Evolutionary conservation across 1,140 invertebrate species (phyloP).

Genomic region (Neocloeon triangulifer): DNA sequence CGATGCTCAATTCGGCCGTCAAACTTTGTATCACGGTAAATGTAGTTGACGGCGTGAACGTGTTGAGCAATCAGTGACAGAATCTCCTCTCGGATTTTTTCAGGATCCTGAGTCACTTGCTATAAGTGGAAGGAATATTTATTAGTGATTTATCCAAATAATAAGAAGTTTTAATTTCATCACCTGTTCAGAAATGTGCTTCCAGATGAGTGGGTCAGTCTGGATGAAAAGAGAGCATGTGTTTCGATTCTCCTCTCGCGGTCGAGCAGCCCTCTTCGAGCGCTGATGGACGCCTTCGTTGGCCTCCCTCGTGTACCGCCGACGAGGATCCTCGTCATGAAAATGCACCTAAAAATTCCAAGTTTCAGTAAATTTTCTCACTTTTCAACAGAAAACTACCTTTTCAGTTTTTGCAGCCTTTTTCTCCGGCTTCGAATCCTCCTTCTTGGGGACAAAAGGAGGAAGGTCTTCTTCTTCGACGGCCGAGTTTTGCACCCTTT

Average conservation of each 20-base stretch:
- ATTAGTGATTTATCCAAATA: background rate
- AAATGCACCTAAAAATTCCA: background rate
- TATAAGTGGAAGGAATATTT: constrained; percentile 20
- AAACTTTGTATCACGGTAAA: constrained; percentile 89
- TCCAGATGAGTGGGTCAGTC: constrained; percentile 93
- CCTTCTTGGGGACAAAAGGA: background rate
- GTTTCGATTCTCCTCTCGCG: constrained; percentile 47
- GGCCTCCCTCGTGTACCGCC: constrained; percentile 43
- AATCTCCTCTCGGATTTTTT: constrained; percentile 90
- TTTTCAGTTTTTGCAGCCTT: constrained; percentile 9
- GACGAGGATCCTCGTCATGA: constrained; percentile 18
- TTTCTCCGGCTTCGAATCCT: too few species aligned
- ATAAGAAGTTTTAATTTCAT: constrained; percentile 2
- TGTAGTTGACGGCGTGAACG: constrained; percentile 94
- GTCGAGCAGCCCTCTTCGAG: constrained; percentile 25
- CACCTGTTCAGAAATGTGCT: constrained; percentile 52
- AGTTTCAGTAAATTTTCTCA: too few species aligned
- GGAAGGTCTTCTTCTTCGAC: constrained; percentile 28
- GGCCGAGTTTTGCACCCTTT: constrained; percentile 68
- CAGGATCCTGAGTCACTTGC: constrained; percentile 19
- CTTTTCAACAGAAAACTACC: too few species aligned
- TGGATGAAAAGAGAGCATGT: constrained; percentile 91
- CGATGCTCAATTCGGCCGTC: constrained; percentile 64
- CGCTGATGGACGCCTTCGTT: constrained; percentile 10
- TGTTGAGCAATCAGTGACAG: constrained; percentile 92